Conservation (phyloP, 2,888 invertebrate genomes). For the Timema cristinae region DNA sequence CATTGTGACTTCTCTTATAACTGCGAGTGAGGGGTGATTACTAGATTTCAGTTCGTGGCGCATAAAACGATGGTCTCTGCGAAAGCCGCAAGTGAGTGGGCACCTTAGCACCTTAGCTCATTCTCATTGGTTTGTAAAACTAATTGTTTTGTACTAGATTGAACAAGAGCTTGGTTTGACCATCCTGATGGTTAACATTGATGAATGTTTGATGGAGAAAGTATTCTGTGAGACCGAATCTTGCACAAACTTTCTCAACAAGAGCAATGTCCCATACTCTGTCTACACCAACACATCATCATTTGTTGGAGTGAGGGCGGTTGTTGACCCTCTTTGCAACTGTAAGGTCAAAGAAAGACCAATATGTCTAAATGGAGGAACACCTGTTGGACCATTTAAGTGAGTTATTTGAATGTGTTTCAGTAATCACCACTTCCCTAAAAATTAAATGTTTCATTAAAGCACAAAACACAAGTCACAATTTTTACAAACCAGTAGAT, state of each 20-base stretch:
- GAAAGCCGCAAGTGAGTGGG: too few relatives aligned
- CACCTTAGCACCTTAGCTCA: too few relatives aligned
- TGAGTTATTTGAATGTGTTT: conserved; percentile 25
- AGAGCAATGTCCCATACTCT: conserved; percentile 68
- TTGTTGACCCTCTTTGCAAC: conserved; percentile 73
- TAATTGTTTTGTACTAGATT: conserved; percentile 46
- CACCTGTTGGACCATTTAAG: conserved; percentile 40
- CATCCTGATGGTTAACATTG: conserved; percentile 86
- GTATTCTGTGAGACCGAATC: conserved; percentile 63
- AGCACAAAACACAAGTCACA: too few relatives aligned
- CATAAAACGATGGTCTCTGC: too few relatives aligned
- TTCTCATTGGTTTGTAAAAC: conserved; percentile 19
- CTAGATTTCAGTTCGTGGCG: too few relatives aligned
- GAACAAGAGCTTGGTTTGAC: conserved; percentile 67
- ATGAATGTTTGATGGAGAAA: conserved; percentile 79
- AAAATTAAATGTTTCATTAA: too few relatives aligned
- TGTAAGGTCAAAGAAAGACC: conserved; percentile 52
- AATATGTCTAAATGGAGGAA: conserved; percentile 75
- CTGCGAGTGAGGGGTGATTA: too few relatives aligned
- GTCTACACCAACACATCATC: conserved; percentile 92
- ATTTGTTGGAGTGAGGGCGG: conserved; percentile 87
- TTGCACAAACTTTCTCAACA: conserved; percentile 74
- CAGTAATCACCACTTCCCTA: too few relatives aligned
- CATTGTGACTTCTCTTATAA: too few relatives aligned
- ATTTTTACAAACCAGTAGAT: too few relatives aligned